Percentiles rank a stretch among this genome's conserved stretches.
These are phyloP conservation scores for Galeopterus variegatus DNA, from an alignment of 2,113 vertebrate genomes.

Conservation along the genomic window DNA sequence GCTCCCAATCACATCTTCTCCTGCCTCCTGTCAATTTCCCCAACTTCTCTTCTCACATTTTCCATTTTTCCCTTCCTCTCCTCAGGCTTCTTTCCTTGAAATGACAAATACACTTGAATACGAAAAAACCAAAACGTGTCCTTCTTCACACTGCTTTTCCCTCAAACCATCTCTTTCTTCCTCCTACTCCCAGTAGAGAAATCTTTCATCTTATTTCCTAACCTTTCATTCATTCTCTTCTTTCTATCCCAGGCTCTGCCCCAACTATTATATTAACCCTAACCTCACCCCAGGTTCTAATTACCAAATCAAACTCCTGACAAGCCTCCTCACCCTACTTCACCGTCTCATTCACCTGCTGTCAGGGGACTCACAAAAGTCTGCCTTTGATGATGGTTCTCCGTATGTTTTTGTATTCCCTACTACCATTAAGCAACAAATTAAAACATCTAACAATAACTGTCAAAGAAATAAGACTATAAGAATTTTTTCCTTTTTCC, in stretches of 20 bases:
- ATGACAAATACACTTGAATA: background rate
- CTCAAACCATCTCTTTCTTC: background rate
- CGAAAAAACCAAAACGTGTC: background rate
- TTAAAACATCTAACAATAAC: background rate
- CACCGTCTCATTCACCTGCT: background rate
- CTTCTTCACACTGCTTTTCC: background rate
- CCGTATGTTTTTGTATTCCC: background rate
- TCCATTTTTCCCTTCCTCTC: background rate
- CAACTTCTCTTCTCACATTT: background rate
- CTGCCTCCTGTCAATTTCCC: background rate
- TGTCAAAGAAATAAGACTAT: background rate
- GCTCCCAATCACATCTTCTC: background rate
- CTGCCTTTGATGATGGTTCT: background rate
- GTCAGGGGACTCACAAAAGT: background rate
- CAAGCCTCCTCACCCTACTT: background rate
- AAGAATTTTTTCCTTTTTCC: slow-evolving; percentile 5
- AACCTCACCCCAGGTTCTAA: background rate
- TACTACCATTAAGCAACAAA: slow-evolving; percentile 2
- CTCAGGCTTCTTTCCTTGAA: background rate
- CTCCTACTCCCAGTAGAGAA: background rate
- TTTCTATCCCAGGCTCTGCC: background rate
- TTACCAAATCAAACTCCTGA: background rate
- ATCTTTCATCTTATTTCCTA: background rate
- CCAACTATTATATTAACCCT: background rate
- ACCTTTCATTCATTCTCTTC: background rate